A percentile compares a stretch with the other conserved stretches of the same genome.
Evolutionary conservation across 2,797 vertebrate genomes (phyloP).

Genomic region (Carapus acus): DNA sequence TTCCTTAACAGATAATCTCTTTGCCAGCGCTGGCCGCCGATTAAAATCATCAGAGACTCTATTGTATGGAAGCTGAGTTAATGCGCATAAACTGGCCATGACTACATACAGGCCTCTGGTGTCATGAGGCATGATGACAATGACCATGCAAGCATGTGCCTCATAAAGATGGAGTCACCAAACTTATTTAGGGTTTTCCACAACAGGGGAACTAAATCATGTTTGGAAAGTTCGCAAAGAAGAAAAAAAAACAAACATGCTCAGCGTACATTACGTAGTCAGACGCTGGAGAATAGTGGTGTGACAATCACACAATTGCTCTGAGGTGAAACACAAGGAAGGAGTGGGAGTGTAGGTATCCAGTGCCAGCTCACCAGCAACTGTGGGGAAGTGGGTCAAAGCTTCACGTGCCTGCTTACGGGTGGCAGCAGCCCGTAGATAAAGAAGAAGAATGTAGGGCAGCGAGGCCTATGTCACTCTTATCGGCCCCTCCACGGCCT

Average conservation of each 20-base stretch:
- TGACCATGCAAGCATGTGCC: slow-evolving; percentile 7
- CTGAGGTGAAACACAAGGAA: slow-evolving; percentile 26
- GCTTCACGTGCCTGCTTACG: slow-evolving; percentile 38
- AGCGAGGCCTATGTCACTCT: slow-evolving; percentile 29
- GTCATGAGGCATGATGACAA: slow-evolving; percentile 15
- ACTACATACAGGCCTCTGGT: slow-evolving; percentile 22
- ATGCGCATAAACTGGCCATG: slow-evolving; percentile 38
- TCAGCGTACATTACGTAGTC: too few species aligned
- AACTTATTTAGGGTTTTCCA: neutral
- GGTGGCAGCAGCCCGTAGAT: slow-evolving; percentile 46
- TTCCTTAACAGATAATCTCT: slow-evolving; percentile 63
- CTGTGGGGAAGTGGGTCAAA: slow-evolving; percentile 61
- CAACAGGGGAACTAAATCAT: slow-evolving; percentile 14
- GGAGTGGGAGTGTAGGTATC: slow-evolving; percentile 46
- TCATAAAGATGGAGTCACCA: slow-evolving; percentile 16
- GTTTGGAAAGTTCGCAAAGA: slow-evolving; percentile 13
- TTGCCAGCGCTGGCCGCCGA: slow-evolving; percentile 38
- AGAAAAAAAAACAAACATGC: too few species aligned
- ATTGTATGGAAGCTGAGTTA: slow-evolving; percentile 42
- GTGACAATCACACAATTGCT: slow-evolving; percentile 12
- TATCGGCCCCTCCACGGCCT: slow-evolving; percentile 24
- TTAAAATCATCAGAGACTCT: slow-evolving; percentile 45
- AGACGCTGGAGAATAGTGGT: slow-evolving; percentile 2
- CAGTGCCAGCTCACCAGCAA: slow-evolving; percentile 47
- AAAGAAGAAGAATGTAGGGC: slow-evolving; percentile 48